Percentiles rank a stretch among this genome's conserved stretches.
Conservation (phyloP, 2,888 invertebrate genomes). For the Nomada lathburiana region DNA sequence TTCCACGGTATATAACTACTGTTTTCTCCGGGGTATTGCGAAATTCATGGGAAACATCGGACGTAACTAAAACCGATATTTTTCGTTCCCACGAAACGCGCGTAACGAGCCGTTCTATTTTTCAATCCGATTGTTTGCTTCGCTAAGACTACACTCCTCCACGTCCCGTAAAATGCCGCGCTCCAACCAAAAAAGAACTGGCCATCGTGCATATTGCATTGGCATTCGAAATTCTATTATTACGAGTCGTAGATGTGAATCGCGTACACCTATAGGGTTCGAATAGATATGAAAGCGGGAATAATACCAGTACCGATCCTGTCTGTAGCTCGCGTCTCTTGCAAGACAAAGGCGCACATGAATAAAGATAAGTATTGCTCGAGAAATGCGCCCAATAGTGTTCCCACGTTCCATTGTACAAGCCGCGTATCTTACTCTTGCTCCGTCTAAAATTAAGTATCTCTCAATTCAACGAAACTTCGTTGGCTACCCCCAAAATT, state of each 20-base stretch:
- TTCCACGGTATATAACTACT: too few relatives aligned
- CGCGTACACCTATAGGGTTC: conserved; percentile 17
- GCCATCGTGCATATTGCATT: conserved; percentile 52
- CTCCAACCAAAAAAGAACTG: conserved; percentile 19
- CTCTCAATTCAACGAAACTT: neutral
- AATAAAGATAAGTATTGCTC: conserved; percentile 42
- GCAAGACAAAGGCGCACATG: conserved; percentile 40
- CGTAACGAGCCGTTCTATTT: neutral
- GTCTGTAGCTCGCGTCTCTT: neutral
- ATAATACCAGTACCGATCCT: conserved; percentile 9
- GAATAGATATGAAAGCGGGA: conserved; percentile 60
- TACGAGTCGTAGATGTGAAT: conserved; percentile 41
- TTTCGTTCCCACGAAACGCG: neutral
- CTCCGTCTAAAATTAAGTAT: conserved; percentile 1
- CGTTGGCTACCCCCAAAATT: neutral
- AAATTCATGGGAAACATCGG: neutral
- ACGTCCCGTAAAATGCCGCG: too few relatives aligned
- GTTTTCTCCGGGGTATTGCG: neutral
- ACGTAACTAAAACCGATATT: neutral
- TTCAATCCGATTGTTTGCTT: too few relatives aligned
- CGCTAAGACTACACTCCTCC: neutral
- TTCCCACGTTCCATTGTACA: neutral
- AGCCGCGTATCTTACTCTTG: neutral
- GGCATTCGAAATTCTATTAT: conserved; percentile 73
- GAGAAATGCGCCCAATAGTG: conserved; percentile 2